A percentile compares a stretch with the other conserved stretches of the same genome.
Conservation (phyloP, 2,797 vertebrate genomes). For the Oophaga sylvatica region DNA sequence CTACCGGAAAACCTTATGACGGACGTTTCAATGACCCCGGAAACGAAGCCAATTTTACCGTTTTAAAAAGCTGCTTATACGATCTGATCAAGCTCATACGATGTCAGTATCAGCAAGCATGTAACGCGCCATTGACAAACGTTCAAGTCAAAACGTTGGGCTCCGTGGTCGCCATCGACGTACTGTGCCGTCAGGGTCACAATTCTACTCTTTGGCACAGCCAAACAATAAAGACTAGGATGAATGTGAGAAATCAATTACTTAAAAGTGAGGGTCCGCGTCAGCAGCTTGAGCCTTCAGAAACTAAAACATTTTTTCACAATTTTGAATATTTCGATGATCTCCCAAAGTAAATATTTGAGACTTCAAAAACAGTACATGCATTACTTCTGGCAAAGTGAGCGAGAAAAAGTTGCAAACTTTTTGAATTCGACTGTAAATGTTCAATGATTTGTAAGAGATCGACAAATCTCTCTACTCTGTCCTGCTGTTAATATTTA, state of each 20-base stretch:
- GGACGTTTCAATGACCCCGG: neutral
- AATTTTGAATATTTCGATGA: slow-evolving; percentile 2
- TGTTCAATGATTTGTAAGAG: too few relatives aligned
- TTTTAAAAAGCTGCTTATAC: slow-evolving; percentile 2
- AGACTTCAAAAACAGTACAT: neutral
- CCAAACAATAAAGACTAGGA: neutral
- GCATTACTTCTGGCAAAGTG: neutral
- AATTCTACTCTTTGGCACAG: slow-evolving; percentile 13
- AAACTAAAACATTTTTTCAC: neutral
- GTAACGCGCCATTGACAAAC: neutral
- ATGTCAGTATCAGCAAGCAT: neutral
- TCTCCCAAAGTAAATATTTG: neutral
- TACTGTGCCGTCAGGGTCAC: neutral
- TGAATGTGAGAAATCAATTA: neutral
- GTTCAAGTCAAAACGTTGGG: slow-evolving; percentile 5
- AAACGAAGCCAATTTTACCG: neutral
- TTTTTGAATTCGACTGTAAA: too few relatives aligned
- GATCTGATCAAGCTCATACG: slow-evolving; percentile 5
- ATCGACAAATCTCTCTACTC: too few relatives aligned
- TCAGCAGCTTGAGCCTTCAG: neutral
- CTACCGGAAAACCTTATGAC: neutral
- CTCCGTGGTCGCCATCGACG: neutral
- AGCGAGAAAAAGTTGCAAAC: neutral
- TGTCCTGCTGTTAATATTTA: too few relatives aligned
- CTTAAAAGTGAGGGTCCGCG: neutral